Conservation (phyloP, 2,888 invertebrate species). For the Lasioglossum oenotherae region DNA sequence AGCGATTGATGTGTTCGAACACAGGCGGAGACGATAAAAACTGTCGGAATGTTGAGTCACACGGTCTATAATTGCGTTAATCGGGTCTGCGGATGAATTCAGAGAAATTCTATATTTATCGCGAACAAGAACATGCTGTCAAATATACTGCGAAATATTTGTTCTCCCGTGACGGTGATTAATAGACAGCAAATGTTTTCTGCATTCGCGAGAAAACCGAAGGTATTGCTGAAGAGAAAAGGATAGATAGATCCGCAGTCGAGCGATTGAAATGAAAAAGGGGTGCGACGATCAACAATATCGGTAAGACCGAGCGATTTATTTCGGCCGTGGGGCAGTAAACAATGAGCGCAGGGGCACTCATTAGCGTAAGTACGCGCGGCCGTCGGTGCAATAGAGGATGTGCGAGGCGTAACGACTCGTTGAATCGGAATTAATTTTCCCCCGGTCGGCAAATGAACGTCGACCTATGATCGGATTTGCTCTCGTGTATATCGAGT, state of each 20-base stretch:
- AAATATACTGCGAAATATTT: neutral
- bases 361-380: slow-evolving; percentile 15
- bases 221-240: neutral
- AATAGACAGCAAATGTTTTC: neutral
- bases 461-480: slow-evolving; percentile 11
- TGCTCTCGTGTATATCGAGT: neutral
- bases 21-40: slow-evolving; percentile 28
- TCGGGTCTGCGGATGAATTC: slow-evolving; percentile 10
- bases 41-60: slow-evolving; percentile 36
- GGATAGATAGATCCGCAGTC: neutral
- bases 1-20: slow-evolving; percentile 36
- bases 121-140: neutral
- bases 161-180: neutral
- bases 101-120: neutral
- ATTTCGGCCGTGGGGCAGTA: slow-evolving; percentile 4
- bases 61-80: slow-evolving; percentile 13
- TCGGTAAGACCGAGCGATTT: slow-evolving; percentile 15
- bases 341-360: slow-evolving; percentile 11
- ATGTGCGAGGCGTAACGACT: slow-evolving; percentile 1
- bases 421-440: slow-evolving; percentile 30
- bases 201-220: neutral
- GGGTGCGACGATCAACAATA: neutral
- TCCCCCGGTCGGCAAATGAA: neutral
- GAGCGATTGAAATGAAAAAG: neutral
- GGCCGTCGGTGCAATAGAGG: slow-evolving; percentile 2